Evolutionary conservation across 2,888 invertebrate species (phyloP).

Genomic region (Gryllus longicercus): DNA sequence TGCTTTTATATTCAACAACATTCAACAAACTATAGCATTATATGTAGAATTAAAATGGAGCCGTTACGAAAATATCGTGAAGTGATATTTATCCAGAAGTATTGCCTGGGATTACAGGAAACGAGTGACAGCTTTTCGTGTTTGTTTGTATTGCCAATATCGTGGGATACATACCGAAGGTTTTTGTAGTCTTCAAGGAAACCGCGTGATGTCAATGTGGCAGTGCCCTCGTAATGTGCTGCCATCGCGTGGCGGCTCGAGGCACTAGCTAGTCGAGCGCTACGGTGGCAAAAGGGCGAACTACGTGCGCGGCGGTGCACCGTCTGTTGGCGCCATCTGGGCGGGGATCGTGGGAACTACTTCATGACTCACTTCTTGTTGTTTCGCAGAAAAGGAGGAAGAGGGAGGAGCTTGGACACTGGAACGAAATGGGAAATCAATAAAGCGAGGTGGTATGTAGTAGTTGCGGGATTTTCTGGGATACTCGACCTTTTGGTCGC

Average conservation of each 20-base stretch:
- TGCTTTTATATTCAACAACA: too few species aligned
- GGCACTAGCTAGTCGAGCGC: not conserved
- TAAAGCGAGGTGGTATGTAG: not conserved
- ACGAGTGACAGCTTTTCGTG: too few species aligned
- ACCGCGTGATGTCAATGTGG: not conserved
- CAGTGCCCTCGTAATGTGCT: not conserved
- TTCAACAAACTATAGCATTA: too few species aligned
- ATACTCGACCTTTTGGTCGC: not conserved
- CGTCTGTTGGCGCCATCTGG: not conserved
- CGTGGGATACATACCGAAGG: too few species aligned
- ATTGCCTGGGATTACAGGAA: too few species aligned
- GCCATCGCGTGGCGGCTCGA: not conserved
- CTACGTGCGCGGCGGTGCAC: not conserved
- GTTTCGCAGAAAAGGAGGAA: not conserved
- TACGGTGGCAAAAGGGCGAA: not conserved
- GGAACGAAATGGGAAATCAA: slow-evolving; percentile 17
- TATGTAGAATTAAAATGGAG: too few species aligned
- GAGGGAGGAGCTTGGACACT: not conserved
- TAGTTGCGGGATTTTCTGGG: slow-evolving; percentile 7
- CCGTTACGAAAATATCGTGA: too few species aligned
- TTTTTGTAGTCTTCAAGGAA: not conserved
- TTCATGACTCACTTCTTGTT: not conserved
- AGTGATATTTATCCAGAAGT: too few species aligned
- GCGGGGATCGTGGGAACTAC: too few species aligned
- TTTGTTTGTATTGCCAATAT: too few species aligned